Evolutionary conservation across 2,797 vertebrate species (phyloP), one percentile per base, ranked within the genome.

Genomic region (Crypturellus tataupa): DNA sequence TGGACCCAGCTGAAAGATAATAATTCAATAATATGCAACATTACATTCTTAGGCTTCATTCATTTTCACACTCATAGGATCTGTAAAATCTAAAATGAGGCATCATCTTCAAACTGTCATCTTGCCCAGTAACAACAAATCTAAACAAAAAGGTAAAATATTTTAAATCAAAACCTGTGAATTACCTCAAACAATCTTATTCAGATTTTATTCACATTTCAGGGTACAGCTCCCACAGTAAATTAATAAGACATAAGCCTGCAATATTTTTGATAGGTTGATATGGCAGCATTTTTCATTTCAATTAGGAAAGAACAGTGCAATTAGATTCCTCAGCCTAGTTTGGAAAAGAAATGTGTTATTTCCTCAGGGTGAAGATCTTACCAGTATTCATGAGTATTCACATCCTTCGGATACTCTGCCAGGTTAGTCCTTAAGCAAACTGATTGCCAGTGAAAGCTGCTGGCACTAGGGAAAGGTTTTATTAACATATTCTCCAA

Each of bases 11-110:
- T 55, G 85, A 93, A 91, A 82, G 33, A 42, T 25, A 92, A 85
- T 88, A 91, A 95, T 93, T 94, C 91, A 94, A 95, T 96, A 81
- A 94, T 82, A 94, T 85, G 91, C 92, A 95, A 95, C 93, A 80
- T 94, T 95, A 87, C 87, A 80, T 87, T 84, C 75, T 2, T 17
- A 82, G 93, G 35, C 63, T 94, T 87, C 83, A 60, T 75, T 96
- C 95, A 93, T 97, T 96, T 93, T 94, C 95, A 88, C 95, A 94
- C 77, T 85, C 39, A 23, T 2, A 62, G 87, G 62, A 84, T 91
- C 85, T 94, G 94, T 85, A 94, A 92, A 86, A 93, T 56, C 94
- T 77, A 15, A 90, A 91, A 80, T 31, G 56, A 95, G 67, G 85
- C 69, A 73, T 94, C 82, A 60, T 89, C 93, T 90, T 76, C 89